Evolutionary conservation across 2,113 vertebrate species (phyloP).

Genomic region (Marmota monax): DNA sequence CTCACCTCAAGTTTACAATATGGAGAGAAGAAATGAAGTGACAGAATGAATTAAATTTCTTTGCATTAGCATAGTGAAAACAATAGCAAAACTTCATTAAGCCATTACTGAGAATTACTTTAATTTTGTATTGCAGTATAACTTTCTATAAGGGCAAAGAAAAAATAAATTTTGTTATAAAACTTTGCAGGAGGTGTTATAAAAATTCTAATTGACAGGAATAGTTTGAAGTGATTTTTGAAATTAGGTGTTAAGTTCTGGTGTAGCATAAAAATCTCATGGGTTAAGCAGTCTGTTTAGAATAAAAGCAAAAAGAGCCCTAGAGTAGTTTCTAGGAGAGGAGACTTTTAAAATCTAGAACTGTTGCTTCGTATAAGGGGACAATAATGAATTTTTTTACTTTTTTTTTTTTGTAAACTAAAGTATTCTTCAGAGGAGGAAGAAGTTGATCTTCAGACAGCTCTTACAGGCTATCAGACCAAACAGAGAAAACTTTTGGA

Average conservation of each 20-base stretch:
- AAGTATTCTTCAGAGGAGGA: slow-evolving; percentile 99
- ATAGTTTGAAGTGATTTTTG: not conserved
- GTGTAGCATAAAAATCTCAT: not conserved
- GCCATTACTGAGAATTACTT: not conserved
- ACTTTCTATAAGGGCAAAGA: slow-evolving; percentile 13
- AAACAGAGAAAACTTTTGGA: slow-evolving; percentile 98
- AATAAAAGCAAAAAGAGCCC: not conserved
- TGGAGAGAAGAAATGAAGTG: not conserved
- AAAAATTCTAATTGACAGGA: not conserved
- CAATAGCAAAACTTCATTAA: slow-evolving; percentile 26
- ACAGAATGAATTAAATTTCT: slow-evolving; percentile 27
- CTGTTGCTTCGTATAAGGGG: not conserved
- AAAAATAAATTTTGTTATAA: slow-evolving; percentile 46
- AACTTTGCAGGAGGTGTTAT: not conserved
- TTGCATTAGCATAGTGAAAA: not conserved
- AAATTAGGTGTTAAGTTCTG: not conserved
- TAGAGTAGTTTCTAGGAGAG: not conserved
- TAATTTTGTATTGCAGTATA: not conserved
- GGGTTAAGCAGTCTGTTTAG: not conserved
- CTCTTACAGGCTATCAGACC: slow-evolving; percentile 98
- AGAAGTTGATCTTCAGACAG: slow-evolving; percentile 98
- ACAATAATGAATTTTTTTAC: slow-evolving; percentile 12
- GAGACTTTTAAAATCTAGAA: not conserved
- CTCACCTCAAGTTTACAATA: not conserved
- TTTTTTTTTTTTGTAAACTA: slow-evolving; percentile 29